Base-by-base conservation (phyloP, 2,113 vertebrate genomes). In the Centrocercus urophasianus region DNA sequence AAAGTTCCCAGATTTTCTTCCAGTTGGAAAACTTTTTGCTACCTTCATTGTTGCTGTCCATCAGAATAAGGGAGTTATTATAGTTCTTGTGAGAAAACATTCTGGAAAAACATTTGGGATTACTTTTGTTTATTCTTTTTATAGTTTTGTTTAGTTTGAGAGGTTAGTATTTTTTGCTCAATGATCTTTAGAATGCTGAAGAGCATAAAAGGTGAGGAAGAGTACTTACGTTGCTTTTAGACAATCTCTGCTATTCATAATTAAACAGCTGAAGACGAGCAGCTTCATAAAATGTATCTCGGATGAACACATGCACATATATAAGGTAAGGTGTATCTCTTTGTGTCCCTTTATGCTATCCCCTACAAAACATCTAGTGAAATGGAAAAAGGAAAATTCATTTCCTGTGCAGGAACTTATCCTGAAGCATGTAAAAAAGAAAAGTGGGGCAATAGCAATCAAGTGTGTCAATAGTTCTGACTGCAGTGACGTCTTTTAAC, bases 291-390 rank as follows among this genome's bases (percentile, higher is more conserved):
- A 78, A 75, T 47, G 63, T 56, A 75, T 50, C 9, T 45, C 10
- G 48, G 2, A 75, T 1, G 18, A 0, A 47, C 5, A 56, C 3
- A 61, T 6, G 38, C 1, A 48, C 1, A 27, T 5, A 4, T 5
- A 4, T 17, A 67, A 8, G 2, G 40, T 74, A 54, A 79, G 72
- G 19, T 34, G 10, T 59, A 59, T 48, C 25, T 38, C 1, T 4
- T 8, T 8, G 36, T 5, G 27, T 27, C 11, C 8, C 24, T 59
- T 34, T 60, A 74, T n/a, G 13, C 9, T 45, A 45, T 59, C 2
- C 9, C 6, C 16, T 64, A 50, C 6, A 74, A 89, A 88, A 67
- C 2, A 60, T 16, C 45, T 25, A 73, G 4, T 4, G 11, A 88
- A 8, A 2, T 6, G 15, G 3, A 8, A 5, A 54, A 50, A 86